Evolutionary conservation across 2,113 vertebrate species (phyloP).

Genomic region (Pao palembangensis): DNA sequence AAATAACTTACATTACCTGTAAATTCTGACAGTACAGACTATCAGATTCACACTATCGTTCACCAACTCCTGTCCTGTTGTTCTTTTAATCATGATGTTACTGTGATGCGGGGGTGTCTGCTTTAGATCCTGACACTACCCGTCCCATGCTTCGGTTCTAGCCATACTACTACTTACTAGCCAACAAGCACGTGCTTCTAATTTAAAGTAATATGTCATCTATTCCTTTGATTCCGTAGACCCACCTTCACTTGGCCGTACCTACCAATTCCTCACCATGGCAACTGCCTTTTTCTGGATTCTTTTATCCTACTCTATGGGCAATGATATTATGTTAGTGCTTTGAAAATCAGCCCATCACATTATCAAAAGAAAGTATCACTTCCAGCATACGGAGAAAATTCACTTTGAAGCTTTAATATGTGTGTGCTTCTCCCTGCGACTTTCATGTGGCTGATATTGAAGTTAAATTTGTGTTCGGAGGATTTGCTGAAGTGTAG

Average conservation of each 20-base stretch:
- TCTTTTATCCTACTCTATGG: constrained; percentile 11
- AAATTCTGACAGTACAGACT: too few species aligned
- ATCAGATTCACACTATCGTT: too few species aligned
- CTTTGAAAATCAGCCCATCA: constrained; percentile 45
- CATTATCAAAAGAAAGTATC: constrained; percentile 34
- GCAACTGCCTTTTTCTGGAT: constrained; percentile 18
- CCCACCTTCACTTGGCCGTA: neutral
- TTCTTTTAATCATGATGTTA: too few species aligned
- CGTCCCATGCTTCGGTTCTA: too few species aligned
- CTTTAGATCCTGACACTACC: too few species aligned
- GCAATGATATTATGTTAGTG: constrained; percentile 22
- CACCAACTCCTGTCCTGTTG: too few species aligned
- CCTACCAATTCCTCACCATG: constrained; percentile 24
- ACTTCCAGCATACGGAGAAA: constrained; percentile 27
- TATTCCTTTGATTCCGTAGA: constrained; percentile 11
- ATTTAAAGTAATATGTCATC: constrained; percentile 6
- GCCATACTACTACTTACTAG: too few species aligned
- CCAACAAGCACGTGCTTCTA: neutral
- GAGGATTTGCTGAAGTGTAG: constrained; percentile 26
- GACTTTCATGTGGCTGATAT: constrained; percentile 46
- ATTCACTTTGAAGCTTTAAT: constrained; percentile 42
- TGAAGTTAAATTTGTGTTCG: constrained; percentile 44
- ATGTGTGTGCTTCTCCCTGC: constrained; percentile 11
- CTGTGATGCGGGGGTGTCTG: too few species aligned
- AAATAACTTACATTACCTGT: too few species aligned